These are phyloP conservation scores for Macrostomum cliftonense DNA, from an alignment of 2,888 invertebrate species.

Conservation along the genomic window DNA sequence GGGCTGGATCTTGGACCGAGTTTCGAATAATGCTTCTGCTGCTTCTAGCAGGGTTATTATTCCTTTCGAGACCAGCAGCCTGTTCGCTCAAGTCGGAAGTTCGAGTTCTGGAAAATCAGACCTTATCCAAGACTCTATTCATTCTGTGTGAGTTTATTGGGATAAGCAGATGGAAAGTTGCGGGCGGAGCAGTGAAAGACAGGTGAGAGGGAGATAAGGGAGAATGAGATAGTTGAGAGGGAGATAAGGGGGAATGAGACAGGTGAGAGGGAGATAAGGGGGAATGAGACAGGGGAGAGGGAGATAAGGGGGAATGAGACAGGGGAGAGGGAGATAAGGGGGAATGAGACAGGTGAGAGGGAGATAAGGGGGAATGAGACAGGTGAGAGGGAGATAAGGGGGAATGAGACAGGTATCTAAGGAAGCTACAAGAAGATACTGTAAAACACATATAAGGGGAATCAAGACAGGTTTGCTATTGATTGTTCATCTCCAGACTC, in stretches of 20 bases:
- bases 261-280: background rate
- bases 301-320: background rate
- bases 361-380: background rate
- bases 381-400: background rate
- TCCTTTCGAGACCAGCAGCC: too few species aligned
- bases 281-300: background rate
- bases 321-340: background rate
- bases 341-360: background rate
- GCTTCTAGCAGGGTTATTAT: too few species aligned
- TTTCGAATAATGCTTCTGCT: too few species aligned
- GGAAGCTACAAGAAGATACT: background rate
- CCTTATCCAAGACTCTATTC: too few species aligned
- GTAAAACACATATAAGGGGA: too few species aligned
- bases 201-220: background rate
- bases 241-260: background rate
- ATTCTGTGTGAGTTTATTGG: too few species aligned
- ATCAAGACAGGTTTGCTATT: too few species aligned
- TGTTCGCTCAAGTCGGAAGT: too few species aligned
- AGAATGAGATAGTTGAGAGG: background rate
- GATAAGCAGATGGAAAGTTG: background rate
- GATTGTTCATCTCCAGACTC: too few species aligned
- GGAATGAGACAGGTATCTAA: background rate
- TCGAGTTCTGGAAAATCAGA: too few species aligned
- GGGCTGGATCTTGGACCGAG: too few species aligned
- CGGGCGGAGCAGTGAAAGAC: background rate